Base-by-base conservation (phyloP, 1,140 invertebrate species). In the Lasioglossum albipes region DNA sequence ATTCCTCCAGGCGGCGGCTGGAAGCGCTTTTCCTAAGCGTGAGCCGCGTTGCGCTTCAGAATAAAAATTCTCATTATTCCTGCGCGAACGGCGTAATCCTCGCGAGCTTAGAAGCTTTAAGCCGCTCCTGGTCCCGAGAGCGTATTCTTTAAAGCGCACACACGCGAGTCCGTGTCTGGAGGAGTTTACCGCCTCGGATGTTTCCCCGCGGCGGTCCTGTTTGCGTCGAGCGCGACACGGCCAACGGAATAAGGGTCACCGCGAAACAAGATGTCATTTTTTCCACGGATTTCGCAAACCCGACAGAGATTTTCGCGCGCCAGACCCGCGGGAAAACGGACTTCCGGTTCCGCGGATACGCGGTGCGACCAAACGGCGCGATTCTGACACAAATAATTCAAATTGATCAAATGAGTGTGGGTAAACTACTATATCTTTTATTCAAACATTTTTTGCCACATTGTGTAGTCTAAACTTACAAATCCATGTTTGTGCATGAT, bases 61-160 rank as follows among this genome's bases (percentile, higher is more conserved):
- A 66, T 79, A 74, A 79, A 79, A 79, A 79, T 79, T 67, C 77
- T 79, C 77, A 74, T 79, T 79, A 74, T 74, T 79, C 71, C 41
- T 57, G 49, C 45, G 41, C 22, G 22, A 71, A 20, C 61, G 62
- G 49, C n/a, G 62, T 79, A 79, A 79, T 79, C 77, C 70, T 22
- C 16, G 62, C 70, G 27, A 73, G 49, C 69, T 42, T 36, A 71
- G 31, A 13, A 66, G 36, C 49, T 74, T 79, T 67, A 79, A 79
- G 41, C 62, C 62, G 49, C 45, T 13, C 9, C 45, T 2, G 2
- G 13, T 59, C 45, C 70, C 36, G 61, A 22, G 36, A 79, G 54
- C 62, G 45, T 74, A 74, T 66, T 79, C 77, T 79, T 74, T 45
- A 36, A 62, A 74, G 57, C 57, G 77, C 61, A 36, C 57, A 69